Conservation (phyloP, 2,797 vertebrate species). For the Fundulus diaphanus region DNA sequence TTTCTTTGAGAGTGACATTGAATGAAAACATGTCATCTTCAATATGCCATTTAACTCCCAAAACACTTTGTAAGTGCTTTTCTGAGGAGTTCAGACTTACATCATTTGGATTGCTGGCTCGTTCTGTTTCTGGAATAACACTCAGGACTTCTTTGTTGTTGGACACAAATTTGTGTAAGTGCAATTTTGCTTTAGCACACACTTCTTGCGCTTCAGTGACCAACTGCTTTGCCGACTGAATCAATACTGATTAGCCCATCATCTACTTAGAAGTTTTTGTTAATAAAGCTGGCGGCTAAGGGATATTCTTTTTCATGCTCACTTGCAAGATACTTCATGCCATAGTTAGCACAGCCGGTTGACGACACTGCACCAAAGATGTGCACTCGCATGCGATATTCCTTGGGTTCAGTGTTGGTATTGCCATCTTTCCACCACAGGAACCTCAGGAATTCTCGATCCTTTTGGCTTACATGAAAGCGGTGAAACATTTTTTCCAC, state of each 20-base stretch:
- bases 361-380: too few species aligned
- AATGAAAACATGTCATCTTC: not conserved
- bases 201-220: not conserved
- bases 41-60: conserved; percentile 1
- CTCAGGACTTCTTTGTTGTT: not conserved
- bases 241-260: conserved; percentile 6
- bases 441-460: too few species aligned
- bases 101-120: not conserved
- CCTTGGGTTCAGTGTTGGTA: too few species aligned
- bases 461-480: not conserved
- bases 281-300: conserved; percentile 3
- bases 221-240: conserved; percentile 7
- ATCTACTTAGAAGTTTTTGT: conserved; percentile 2
- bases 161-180: not conserved
- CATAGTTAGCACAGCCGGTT: conserved; percentile 1
- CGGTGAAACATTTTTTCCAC: too few species aligned
- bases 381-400: too few species aligned
- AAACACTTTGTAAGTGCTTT: not conserved
- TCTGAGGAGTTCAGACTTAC: conserved; percentile 3
- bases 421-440: too few species aligned
- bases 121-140: not conserved
- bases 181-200: not conserved
- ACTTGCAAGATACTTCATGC: not conserved
- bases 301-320: not conserved
- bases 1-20: not conserved